Base-by-base conservation (phyloP, 2,113 vertebrate species). In the Spheniscus mendiculus region DNA sequence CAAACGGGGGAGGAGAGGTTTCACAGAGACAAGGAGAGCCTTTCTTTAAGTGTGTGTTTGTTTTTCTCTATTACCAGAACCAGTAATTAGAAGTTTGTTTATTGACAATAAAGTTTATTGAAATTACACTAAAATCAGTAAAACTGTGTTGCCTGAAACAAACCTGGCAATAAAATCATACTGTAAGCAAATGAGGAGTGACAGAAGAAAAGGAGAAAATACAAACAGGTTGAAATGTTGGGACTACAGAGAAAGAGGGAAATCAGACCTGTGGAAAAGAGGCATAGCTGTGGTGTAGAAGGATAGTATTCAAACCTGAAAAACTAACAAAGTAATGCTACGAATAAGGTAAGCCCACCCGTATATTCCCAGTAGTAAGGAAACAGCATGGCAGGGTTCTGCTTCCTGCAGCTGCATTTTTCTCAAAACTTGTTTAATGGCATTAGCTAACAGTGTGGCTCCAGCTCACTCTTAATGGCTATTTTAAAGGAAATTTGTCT, bases 1-100 rank as follows among this genome's bases (percentile, higher is more conserved):
- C 5, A n/a, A 65, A 29, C 0, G 3, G 32, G 22, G 7, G n/a
- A n/a, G 9, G 3, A 58, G 19, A 87, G 4, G 16, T 42, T 59
- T 69, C 63, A 69, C 16, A 67, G 61, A 36, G 36, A 27, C 22
- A 10, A 22, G 22, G 32, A 61, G 13, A 66, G 18, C 19, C 32
- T 45, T 52, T 42, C 45, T 22, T 36, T 29, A 27, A 23, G 6
- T 15, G 6, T 58, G 30, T 9, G 14, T 15, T 21, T 42, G 8
- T 1, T 17, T 70, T 45, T 18, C 50, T 9, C 18, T 44, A 8
- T 53, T 29, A 67, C 21, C 38, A 19, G 53, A 83, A 45, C 29
- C 12, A 53, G 58, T 30, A 67, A 40, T 42, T n/a, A n/a, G 19
- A 80, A 55, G 12, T 23, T 40, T 73, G 16, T 20, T 81, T 36